phyloP scores from a whole-genome alignment of 2,888 invertebrate species.

The Drosophila neutralis region DNA sequence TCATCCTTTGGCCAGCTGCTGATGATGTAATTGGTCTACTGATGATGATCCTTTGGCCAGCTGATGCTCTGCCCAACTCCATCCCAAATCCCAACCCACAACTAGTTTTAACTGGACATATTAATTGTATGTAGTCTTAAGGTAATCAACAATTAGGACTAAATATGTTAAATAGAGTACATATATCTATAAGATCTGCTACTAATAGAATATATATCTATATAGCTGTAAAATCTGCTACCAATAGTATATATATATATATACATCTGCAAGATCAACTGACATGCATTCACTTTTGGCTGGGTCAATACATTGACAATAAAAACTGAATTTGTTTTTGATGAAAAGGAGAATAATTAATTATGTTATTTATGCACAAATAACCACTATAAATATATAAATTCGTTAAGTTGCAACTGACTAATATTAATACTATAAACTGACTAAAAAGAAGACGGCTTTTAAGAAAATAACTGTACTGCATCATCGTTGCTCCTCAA shows the following conservation, averaged over 20 bases:
- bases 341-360: neutral
- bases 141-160: constrained; percentile 25
- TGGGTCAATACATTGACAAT: constrained; percentile 50
- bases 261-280: constrained; percentile 18
- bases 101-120: constrained; percentile 24
- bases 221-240: constrained; percentile 23
- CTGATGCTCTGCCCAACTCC: neutral
- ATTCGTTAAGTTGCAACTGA: neutral
- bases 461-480: too few relatives aligned
- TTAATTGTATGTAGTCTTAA: constrained; percentile 23
- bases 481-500: too few relatives aligned
- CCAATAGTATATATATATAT: constrained; percentile 1
- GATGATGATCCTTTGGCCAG: neutral
- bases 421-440: neutral
- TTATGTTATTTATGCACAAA: neutral
- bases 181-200: constrained; percentile 25
- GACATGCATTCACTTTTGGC: constrained; percentile 58
- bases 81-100: constrained; percentile 1
- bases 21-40: neutral
- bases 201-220: constrained; percentile 9
- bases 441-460: too few relatives aligned
- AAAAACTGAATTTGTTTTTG: constrained; percentile 29
- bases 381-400: neutral
- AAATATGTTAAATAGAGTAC: constrained; percentile 17
- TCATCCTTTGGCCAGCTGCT: neutral